Percentiles rank a stretch among this genome's conserved stretches.
phyloP scores from a whole-genome alignment of 35 echinoderm and acorn worm species.

The Strongylocentrotus purpuratus region DNA sequence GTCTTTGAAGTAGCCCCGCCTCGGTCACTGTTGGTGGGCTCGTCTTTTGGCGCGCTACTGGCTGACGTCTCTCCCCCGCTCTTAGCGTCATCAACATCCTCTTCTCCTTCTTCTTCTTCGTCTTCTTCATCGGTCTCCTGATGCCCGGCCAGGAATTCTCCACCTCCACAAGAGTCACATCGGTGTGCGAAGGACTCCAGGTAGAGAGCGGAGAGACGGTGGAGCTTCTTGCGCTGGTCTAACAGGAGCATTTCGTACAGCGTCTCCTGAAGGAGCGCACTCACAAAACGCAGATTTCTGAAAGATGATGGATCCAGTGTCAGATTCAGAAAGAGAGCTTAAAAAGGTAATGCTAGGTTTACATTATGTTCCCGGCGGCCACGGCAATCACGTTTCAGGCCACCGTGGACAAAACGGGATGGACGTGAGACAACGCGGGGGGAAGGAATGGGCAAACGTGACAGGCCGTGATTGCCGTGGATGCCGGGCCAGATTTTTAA shows the following conservation, averaged over 20 bases:
- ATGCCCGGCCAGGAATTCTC: conserved; percentile 76
- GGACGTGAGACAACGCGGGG: no score
- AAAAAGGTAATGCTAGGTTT: no score
- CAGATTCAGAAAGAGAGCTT: no score
- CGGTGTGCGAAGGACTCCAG: conserved; percentile 91
- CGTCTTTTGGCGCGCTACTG: background rate
- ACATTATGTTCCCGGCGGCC: no score
- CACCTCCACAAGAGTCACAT: conserved; percentile 87
- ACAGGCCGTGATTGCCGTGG: no score
- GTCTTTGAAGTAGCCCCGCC: background rate
- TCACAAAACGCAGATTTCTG: conserved; percentile 82
- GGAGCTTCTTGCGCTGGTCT: conserved; percentile 85
- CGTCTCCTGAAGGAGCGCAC: conserved; percentile 86
- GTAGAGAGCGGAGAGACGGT: conserved; percentile 76
- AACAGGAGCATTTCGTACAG: conserved; percentile 77
- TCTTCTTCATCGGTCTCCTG: conserved; percentile 12
- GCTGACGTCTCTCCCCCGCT: background rate
- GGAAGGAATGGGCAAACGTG: no score
- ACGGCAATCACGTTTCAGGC: no score
- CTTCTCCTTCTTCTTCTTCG: background rate
- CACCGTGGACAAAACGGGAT: no score
- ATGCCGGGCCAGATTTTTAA: no score
- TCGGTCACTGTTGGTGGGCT: background rate
- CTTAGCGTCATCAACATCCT: conserved; percentile 6
- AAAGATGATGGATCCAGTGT: background rate